Evolutionary conservation across 2,888 invertebrate genomes (phyloP), one percentile per base, ranked within the genome.

Genomic region (Allophyes oxyacanthae): DNA sequence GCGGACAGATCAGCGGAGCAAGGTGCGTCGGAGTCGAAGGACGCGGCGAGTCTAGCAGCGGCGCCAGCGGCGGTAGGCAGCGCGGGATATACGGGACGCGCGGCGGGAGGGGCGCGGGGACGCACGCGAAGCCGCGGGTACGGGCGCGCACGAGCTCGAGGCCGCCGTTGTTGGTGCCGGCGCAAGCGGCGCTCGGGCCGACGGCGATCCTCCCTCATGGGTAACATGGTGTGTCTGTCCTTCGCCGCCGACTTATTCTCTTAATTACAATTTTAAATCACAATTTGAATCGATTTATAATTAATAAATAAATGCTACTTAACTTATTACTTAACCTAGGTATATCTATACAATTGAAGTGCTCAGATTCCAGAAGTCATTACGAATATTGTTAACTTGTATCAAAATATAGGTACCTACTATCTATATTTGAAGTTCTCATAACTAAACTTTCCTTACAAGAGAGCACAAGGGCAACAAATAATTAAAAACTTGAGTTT

Each of bases 211-310:
- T 82, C 86, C 72, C 89, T 90, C 90, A 91, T 92, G 91, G 93
- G 92, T 92, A 92, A 92, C 93, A 91, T 80, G 93, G 93, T 94
- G 92, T 94, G 93, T 94, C 87, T 87, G 74, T 86, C 85, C 77
- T 77, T 79, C 84, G 83, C 82, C 87, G 85, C 85, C 78, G 49
- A 69, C 81, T 86, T 88, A 85, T 86, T 89, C 87, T 89, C 83
- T 77, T 74, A 52, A 13, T 44, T 65, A 52, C 37, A 11, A 46
- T 62, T 53, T 38, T 26, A 38, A 0, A 30, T 28, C 3, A 20
- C 2, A 4, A 20, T 9, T 37, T 15, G 6, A 37, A 9, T 10
- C 4, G 9, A 14, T 4, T 20, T 14, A 20, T 5, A 7, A 2
- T 26, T 26, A 11, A n/a, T n/a, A n/a, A 10, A 32, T 10, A 43